phyloP scores from a whole-genome alignment of 2,888 invertebrate species.

The Amphipyra tragopoginis region DNA sequence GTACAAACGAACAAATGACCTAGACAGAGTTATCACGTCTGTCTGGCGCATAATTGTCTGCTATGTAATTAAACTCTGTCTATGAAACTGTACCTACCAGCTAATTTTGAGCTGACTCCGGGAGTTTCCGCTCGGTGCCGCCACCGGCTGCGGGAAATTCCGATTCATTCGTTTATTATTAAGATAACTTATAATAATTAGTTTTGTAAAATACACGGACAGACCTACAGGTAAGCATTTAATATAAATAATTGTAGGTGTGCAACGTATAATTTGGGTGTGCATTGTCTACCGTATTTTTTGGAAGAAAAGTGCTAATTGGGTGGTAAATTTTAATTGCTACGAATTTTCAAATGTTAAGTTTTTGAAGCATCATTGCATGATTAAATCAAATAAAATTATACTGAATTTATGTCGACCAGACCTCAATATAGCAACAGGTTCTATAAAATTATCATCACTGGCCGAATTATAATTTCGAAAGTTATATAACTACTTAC shows the following conservation, averaged over 20 bases:
- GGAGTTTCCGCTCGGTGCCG: constrained; percentile 36
- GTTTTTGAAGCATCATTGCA: constrained; percentile 9
- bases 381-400: constrained; percentile 1
- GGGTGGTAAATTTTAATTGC: constrained; percentile 34
- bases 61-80: constrained; percentile 80
- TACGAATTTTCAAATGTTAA: constrained; percentile 7
- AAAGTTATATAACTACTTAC: too few relatives aligned
- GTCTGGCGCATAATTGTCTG: constrained; percentile 84
- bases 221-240: constrained; percentile 20
- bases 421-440: neutral
- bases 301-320: constrained; percentile 36
- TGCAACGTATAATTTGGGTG: constrained; percentile 34
- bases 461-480: too few relatives aligned
- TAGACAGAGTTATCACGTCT: constrained; percentile 81
- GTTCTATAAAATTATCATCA: neutral
- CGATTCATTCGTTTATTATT: constrained; percentile 22
- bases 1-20: constrained; percentile 78
- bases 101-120: constrained; percentile 34
- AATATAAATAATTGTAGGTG: constrained; percentile 38
- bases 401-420: neutral
- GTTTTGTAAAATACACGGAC: constrained; percentile 16
- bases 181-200: constrained; percentile 12
- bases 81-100: constrained; percentile 66
- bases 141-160: constrained; percentile 34
- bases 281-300: constrained; percentile 12